Conservation (phyloP, 2,797 vertebrate genomes). For the Labroides dimidiatus region DNA sequence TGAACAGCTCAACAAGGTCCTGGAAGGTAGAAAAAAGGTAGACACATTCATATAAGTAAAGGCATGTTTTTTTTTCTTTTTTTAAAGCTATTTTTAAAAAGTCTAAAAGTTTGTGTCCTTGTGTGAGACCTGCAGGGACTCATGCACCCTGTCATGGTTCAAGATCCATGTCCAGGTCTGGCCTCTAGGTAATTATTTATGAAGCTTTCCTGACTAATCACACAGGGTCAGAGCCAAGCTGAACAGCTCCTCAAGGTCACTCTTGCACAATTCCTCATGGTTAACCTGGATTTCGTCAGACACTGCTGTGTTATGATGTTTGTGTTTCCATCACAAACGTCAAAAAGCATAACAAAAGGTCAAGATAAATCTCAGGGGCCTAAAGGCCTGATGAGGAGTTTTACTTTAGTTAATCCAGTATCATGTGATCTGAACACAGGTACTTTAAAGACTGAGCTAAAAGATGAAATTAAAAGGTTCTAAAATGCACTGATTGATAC, state of each 20-base stretch:
- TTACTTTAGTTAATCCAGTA: background rate
- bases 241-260: background rate
- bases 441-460: too few relatives aligned
- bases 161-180: background rate
- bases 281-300: background rate
- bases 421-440: too few relatives aligned
- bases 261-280: background rate
- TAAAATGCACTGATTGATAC: too few relatives aligned
- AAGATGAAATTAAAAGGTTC: too few relatives aligned
- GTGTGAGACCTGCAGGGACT: background rate
- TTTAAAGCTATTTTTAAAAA: background rate
- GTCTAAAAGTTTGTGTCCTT: background rate
- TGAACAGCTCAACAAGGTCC: slow-evolving; percentile 97
- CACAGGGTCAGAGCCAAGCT: background rate
- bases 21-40: slow-evolving; percentile 68
- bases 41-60: background rate
- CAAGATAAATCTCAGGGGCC: background rate
- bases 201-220: background rate
- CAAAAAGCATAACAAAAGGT: background rate
- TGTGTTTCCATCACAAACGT: background rate
- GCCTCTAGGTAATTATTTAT: slow-evolving; percentile 12
- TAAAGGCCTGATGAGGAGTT: background rate
- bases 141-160: background rate
- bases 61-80: background rate
- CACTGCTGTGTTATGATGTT: background rate